These are phyloP conservation scores for Notoglanidium macrostoma DNA, from an alignment of 2,797 vertebrate species.

Conservation along the genomic window DNA sequence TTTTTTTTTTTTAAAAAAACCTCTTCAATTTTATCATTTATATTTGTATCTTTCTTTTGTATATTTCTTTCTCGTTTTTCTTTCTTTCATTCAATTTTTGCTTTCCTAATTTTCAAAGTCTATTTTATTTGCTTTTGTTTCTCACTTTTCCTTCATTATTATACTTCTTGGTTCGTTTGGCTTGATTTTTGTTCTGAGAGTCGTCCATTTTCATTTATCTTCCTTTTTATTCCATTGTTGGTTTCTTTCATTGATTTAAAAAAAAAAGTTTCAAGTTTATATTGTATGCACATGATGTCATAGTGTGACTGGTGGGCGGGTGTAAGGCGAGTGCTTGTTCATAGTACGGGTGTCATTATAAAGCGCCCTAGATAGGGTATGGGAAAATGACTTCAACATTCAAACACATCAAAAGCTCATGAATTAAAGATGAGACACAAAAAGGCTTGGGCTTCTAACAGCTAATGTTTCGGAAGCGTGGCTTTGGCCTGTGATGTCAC, in stretches of 20 bases:
- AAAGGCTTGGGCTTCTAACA: neutral
- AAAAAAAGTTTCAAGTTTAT: no score
- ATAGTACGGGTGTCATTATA: neutral
- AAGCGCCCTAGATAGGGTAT: neutral
- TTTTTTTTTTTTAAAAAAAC: neutral
- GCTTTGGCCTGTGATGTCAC: conserved; percentile 2
- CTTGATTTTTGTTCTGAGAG: neutral
- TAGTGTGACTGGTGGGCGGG: neutral
- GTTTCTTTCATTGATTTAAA: neutral
- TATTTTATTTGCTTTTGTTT: neutral
- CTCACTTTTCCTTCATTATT: neutral
- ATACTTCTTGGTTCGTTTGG: neutral
- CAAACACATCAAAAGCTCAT: neutral
- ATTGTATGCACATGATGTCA: neutral
- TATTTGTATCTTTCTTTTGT: neutral
- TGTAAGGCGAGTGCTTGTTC: neutral
- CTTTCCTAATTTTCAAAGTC: neutral
- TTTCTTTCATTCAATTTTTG: neutral
- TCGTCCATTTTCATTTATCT: neutral
- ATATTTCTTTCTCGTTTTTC: neutral
- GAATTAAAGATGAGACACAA: neutral
- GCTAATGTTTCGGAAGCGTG: neutral
- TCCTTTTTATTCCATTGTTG: neutral
- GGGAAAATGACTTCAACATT: neutral
- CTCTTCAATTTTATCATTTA: no score